Evolutionary conservation across 1,140 invertebrate species (phyloP).

Genomic region (Sycophaga agraensis): DNA sequence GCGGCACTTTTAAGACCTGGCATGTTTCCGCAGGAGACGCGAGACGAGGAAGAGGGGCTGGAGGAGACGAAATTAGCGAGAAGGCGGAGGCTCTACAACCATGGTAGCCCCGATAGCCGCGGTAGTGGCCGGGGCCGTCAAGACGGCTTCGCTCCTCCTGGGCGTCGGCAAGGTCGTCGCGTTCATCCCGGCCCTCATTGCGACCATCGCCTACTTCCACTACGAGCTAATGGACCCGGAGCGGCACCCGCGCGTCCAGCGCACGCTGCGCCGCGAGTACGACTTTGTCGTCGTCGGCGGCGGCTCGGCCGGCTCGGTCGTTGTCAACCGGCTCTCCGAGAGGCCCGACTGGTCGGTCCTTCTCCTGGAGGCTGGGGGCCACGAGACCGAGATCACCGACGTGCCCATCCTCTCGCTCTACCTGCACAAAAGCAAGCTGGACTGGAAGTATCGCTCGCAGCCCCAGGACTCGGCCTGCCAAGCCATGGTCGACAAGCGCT

Average conservation of each 20-base stretch:
- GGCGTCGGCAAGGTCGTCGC: constrained; percentile 69
- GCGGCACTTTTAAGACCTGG: no score
- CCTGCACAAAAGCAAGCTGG: constrained; percentile 85
- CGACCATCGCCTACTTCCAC: constrained; percentile 78
- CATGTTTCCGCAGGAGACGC: no score
- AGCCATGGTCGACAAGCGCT: constrained; percentile 77
- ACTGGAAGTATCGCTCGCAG: constrained; percentile 91
- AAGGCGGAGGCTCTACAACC: no score
- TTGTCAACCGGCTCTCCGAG: constrained; percentile 83
- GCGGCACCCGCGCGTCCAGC: constrained; percentile 70
- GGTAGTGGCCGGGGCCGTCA: constrained; percentile 64
- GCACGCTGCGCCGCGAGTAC: constrained; percentile 67
- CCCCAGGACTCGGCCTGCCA: constrained; percentile 82
- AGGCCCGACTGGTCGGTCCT: constrained; percentile 76
- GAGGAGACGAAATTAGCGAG: neutral
- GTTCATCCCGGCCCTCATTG: constrained; percentile 76
- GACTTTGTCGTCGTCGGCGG: constrained; percentile 80
- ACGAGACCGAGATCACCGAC: constrained; percentile 80
- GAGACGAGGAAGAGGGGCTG: no score
- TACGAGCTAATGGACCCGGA: constrained; percentile 86
- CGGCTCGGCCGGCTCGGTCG: constrained; percentile 84
- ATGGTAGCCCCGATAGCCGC: constrained; percentile 48
- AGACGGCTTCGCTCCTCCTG: constrained; percentile 67
- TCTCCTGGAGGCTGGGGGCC: constrained; percentile 84
- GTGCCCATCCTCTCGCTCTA: constrained; percentile 82